phyloP scores from a whole-genome alignment of 2,797 vertebrate species.

The Nannoperca obscura region DNA sequence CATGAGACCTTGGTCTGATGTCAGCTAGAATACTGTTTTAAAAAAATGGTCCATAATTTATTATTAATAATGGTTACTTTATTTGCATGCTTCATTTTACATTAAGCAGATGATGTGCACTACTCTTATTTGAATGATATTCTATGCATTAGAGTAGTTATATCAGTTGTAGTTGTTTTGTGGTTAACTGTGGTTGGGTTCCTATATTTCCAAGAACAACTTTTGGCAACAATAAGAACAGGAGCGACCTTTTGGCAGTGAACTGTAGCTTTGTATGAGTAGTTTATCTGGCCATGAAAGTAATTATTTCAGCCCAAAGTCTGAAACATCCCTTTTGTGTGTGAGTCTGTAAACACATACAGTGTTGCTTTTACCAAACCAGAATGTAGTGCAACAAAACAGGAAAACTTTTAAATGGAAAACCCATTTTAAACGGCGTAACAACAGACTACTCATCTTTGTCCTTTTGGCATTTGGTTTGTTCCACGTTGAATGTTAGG shows the following conservation, averaged over 20 bases:
- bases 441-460: not conserved
- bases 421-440: not conserved
- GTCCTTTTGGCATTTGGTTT: constrained; percentile 17
- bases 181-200: not conserved
- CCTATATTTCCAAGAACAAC: not conserved
- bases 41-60: too few relatives aligned
- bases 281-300: constrained; percentile 21
- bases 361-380: not conserved
- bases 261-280: not conserved
- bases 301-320: constrained; percentile 6
- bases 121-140: not conserved
- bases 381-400: not conserved
- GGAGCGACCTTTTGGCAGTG: not conserved
- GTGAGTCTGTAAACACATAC: not conserved
- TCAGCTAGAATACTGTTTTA: not conserved
- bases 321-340: constrained; percentile 10
- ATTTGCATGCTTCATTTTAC: not conserved
- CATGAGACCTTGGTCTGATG: not conserved
- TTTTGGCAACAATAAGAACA: not conserved
- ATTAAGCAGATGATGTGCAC: not conserved
- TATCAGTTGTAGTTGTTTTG: not conserved
- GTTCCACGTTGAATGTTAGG: not conserved
- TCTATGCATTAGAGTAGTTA: not conserved
- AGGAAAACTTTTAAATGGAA: not conserved
- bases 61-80: not conserved